Conservation (phyloP, 1,140 invertebrate genomes). For the Triops longicaudatus region DNA sequence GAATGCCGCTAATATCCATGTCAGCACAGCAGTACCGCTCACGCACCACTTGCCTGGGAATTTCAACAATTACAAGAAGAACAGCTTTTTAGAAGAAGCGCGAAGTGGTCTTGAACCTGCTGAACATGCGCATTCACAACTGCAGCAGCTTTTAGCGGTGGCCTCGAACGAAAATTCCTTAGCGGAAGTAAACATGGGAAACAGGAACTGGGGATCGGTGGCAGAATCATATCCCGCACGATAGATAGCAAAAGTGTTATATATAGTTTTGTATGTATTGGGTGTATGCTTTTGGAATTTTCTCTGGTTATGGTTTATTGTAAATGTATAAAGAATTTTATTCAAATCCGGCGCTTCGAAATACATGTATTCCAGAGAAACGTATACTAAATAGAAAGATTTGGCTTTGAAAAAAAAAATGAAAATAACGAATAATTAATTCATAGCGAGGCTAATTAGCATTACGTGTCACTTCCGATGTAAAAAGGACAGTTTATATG, state of each 20-base stretch:
- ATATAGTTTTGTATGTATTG: constrained; percentile 1
- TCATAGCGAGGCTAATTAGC: no score
- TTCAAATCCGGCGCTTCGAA: background rate
- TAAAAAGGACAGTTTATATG: no score
- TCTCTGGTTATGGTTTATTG: background rate
- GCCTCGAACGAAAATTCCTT: background rate
- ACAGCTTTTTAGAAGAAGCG: background rate
- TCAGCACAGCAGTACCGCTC: background rate
- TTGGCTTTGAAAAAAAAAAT: no score
- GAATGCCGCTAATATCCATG: constrained; percentile 7
- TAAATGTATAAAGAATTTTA: background rate
- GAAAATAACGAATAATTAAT: no score
- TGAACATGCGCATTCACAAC: background rate
- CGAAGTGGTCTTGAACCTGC: background rate
- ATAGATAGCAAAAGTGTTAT: background rate
- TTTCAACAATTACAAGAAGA: background rate
- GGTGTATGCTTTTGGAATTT: background rate
- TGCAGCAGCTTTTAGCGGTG: background rate
- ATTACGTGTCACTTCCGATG: no score
- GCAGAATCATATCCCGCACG: constrained; percentile 1
- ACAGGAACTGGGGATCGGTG: background rate
- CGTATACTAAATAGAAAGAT: background rate
- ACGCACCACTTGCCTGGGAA: background rate
- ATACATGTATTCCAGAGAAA: background rate
- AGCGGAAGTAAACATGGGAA: background rate